A percentile compares a stretch with the other conserved stretches of the same genome.
Evolutionary conservation across 1,140 invertebrate species (phyloP).

Genomic region (Rhyzopertha dominica): DNA sequence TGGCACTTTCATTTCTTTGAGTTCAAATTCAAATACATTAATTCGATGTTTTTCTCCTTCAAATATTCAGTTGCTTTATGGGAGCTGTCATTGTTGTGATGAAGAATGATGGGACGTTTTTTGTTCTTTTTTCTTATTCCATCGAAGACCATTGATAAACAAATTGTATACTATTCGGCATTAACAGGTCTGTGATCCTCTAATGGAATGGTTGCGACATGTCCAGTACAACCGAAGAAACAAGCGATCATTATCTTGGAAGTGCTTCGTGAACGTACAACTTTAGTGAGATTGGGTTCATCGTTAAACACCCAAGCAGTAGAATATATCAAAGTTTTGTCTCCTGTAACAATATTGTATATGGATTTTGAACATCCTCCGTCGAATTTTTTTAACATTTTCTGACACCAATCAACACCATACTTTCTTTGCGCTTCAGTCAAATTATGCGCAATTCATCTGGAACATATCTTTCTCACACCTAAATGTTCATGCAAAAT

Average conservation of each 20-base stretch:
- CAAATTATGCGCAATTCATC: conserved; percentile 33
- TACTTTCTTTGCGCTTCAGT: conserved; percentile 29
- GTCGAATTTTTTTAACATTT: conserved; percentile 26
- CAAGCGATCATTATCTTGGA: conserved; percentile 33
- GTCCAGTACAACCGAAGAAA: conserved; percentile 29
- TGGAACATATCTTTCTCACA: conserved; percentile 30
- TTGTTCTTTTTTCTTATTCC: conserved; percentile 22
- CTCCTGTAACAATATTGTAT: conserved; percentile 17
- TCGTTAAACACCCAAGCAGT: conserved; percentile 36
- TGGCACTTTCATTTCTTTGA: no score
- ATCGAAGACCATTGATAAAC: conserved; percentile 25
- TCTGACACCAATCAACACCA: conserved; percentile 28
- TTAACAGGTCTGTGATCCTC: conserved; percentile 28
- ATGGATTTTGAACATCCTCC: conserved; percentile 23
- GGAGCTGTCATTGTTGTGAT: conserved; percentile 12
- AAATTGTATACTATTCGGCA: conserved; percentile 35
- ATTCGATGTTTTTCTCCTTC: conserved; percentile 15
- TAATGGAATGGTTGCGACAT: conserved; percentile 28
- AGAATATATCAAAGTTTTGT: conserved; percentile 21
- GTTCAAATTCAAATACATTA: no score
- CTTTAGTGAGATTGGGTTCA: conserved; percentile 39
- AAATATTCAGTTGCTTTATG: conserved; percentile 11
- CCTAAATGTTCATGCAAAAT: conserved; percentile 33
- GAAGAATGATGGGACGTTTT: conserved; percentile 27
- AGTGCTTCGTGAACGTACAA: conserved; percentile 32